Percentiles rank a stretch among this genome's conserved stretches.
Conservation (phyloP, 2,113 vertebrate genomes). For the Microtus ochrogaster region DNA sequence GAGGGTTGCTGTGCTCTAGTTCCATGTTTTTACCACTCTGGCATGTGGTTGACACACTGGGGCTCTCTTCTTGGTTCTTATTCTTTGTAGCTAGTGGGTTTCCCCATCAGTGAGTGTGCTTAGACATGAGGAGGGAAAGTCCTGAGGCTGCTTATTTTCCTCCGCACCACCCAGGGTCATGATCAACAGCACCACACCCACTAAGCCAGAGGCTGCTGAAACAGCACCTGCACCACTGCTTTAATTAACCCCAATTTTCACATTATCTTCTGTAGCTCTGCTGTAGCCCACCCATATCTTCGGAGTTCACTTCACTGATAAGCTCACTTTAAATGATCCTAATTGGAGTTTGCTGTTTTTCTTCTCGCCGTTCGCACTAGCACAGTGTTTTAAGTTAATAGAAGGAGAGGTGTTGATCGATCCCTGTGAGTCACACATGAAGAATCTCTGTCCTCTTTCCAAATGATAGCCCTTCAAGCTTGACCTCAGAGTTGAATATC, state of each 20-base stretch:
- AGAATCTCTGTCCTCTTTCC: neutral
- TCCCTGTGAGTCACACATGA: neutral
- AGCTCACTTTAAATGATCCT: neutral
- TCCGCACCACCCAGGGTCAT: too few relatives aligned
- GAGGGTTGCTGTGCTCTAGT: neutral
- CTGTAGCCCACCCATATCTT: fast-evolving
- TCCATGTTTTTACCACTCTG: too few relatives aligned
- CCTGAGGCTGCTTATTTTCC: neutral
- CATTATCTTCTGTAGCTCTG: neutral
- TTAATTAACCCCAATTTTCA: neutral
- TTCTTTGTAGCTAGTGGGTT: neutral
- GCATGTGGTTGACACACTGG: neutral
- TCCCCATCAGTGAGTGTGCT: neutral
- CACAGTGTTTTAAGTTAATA: neutral
- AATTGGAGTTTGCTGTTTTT: neutral
- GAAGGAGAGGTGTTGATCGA: neutral
- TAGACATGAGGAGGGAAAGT: neutral
- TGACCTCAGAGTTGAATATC: neutral
- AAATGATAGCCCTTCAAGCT: neutral
- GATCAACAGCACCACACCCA: neutral
- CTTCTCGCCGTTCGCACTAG: neutral
- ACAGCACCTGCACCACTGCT: neutral
- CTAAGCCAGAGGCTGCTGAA: neutral
- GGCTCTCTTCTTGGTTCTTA: neutral
- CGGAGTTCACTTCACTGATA: neutral